Conservation (phyloP, 1,140 invertebrate species). For the Eupristina koningsbergeri region DNA sequence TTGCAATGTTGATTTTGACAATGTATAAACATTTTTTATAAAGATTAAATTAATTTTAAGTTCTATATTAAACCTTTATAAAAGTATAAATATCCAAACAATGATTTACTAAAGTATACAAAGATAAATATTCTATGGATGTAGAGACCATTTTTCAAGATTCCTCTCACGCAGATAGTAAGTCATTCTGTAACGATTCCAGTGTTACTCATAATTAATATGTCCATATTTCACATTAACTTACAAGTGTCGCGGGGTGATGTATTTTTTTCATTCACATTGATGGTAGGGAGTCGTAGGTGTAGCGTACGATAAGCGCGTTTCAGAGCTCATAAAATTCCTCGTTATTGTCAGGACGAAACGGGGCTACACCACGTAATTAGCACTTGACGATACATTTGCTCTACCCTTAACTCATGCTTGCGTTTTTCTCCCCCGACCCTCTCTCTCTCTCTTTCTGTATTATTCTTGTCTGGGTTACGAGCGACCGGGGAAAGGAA, state of each 20-base stretch:
- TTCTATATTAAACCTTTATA: too few relatives aligned
- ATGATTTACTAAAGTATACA: too few relatives aligned
- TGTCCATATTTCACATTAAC: neutral
- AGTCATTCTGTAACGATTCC: neutral
- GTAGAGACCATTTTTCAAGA: neutral
- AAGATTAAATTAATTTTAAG: too few relatives aligned
- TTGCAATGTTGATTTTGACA: too few relatives aligned
- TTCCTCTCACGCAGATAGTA: neutral
- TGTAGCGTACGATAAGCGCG: constrained; percentile 44
- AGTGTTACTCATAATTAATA: neutral
- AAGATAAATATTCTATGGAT: too few relatives aligned
- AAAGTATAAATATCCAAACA: too few relatives aligned
- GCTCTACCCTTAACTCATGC: constrained; percentile 50
- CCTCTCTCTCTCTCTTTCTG: too few relatives aligned
- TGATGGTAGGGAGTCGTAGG: neutral
- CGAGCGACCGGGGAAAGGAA: neutral
- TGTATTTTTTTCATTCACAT: neutral
- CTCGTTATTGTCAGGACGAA: constrained; percentile 61
- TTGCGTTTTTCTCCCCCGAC: too few relatives aligned
- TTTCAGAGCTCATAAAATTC: constrained; percentile 66
- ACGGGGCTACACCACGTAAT: constrained; percentile 65
- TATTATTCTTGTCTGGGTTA: constrained; percentile 13
- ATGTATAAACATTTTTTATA: too few relatives aligned
- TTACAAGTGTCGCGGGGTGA: neutral
- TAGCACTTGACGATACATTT: constrained; percentile 72